Conservation (phyloP, 2,797 vertebrate genomes). For the Microctenopoma lineatum region DNA sequence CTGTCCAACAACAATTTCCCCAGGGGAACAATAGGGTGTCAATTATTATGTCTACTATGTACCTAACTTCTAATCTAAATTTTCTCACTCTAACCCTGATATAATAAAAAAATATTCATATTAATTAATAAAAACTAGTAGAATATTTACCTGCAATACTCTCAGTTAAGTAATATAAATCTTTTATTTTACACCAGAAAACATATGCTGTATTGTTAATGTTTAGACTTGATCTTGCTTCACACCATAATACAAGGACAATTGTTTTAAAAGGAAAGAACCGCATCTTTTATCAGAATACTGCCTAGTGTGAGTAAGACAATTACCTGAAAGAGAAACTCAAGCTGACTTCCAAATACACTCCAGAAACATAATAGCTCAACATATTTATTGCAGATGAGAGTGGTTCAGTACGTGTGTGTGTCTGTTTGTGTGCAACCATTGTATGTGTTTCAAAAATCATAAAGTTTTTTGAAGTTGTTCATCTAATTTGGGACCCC, state of each 20-base stretch:
- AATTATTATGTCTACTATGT: neutral
- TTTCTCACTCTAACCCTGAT: neutral
- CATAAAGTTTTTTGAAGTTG: constrained; percentile 48
- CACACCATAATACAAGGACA: constrained; percentile 20
- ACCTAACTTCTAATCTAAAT: no score
- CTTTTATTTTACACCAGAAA: constrained; percentile 23
- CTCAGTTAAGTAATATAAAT: constrained; percentile 34
- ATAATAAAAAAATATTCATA: neutral
- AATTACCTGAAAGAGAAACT: neutral
- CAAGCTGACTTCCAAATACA: constrained; percentile 4
- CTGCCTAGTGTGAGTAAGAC: neutral
- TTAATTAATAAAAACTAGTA: no score
- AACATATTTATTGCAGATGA: constrained; percentile 1
- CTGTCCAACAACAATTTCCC: no score
- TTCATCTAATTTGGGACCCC: constrained; percentile 45
- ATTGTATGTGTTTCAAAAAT: constrained; percentile 25
- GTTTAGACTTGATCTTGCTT: constrained; percentile 25
- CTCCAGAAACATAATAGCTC: constrained; percentile 1
- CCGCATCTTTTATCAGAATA: neutral
- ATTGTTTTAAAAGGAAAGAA: neutral
- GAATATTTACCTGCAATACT: neutral
- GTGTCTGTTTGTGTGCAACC: neutral
- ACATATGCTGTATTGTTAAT: constrained; percentile 8
- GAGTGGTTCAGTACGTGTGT: neutral
- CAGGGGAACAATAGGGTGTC: no score